Evolutionary conservation across 2,113 vertebrate genomes (phyloP), one percentile per base, ranked within the genome.

Genomic region (Anolis sagrei): DNA sequence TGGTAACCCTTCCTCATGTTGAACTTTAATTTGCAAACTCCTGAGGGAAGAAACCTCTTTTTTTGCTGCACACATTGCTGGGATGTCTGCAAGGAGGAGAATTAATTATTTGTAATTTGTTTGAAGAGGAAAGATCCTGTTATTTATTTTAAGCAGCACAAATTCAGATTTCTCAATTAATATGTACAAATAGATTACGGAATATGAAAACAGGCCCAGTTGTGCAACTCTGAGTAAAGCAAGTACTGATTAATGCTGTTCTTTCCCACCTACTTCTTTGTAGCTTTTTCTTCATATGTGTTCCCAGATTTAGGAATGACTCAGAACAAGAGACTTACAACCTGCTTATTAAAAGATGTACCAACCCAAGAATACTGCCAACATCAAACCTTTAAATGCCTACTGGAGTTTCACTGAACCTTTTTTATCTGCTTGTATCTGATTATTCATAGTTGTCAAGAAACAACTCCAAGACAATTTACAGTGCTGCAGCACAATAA

Each of bases 291-390:
- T 49, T 25, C 3, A 61, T 82, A 81, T 74, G 78, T 74, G 78
- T 85, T 93, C 76, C 0, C 1, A 1, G 84, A 85, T 93, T 85
- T 86, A 89, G 75, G 39, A 77, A 74, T 8, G 61, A 76, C 74
- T 92, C 82, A 84, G 54, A 89, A 64, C 39, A 27, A 64, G 89
- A 89, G 83, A 87, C 13, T 89, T 86, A 11, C 80, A 90, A 93
- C 79, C 77, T 82, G 64, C 76, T 93, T 90, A 94, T 92, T 93
- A 95, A 92, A 91, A 74, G 90, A 90, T 91, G 90, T 93, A 89
- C 86, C 90, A 73, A 44, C 23, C 61, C 25, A 79, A 7, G 25
- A 77, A 61, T 79, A 51, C 18, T 34, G 19, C 62, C 68, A 73
- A n/a, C 91, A 84, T 72, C 32, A 76, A 16, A 39, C 48, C 19